Evolutionary conservation across 2,113 vertebrate species (phyloP).

Genomic region (Takifugu bimaculatus): DNA sequence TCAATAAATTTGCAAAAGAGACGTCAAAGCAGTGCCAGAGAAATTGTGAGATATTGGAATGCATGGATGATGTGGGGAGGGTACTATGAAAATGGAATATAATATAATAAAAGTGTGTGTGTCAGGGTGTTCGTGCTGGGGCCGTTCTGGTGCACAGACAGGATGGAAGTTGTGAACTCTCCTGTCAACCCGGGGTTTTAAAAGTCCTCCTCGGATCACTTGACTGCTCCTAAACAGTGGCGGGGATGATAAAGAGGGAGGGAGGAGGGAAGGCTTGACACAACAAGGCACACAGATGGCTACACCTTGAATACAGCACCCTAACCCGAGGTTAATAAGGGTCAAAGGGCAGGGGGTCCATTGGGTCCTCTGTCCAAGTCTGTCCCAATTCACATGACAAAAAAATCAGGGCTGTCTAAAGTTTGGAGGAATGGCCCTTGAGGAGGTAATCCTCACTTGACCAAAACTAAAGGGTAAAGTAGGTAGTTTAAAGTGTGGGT

Average conservation of each 20-base stretch:
- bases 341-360: slow-evolving; percentile 62
- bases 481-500: slow-evolving; percentile 12
- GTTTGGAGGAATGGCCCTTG: slow-evolving; percentile 32
- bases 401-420: slow-evolving; percentile 36
- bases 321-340: slow-evolving; percentile 61
- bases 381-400: slow-evolving; percentile 59
- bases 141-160: background rate
- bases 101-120: too few relatives aligned
- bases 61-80: too few relatives aligned
- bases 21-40: too few relatives aligned
- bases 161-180: background rate
- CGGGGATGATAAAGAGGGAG: slow-evolving; percentile 40
- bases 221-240: slow-evolving; percentile 41
- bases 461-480: slow-evolving; percentile 21
- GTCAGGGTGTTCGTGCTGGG: too few relatives aligned
- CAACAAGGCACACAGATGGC: slow-evolving; percentile 70
- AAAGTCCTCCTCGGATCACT: slow-evolving; percentile 33
- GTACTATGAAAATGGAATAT: background rate
- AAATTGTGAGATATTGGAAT: too few relatives aligned
- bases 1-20: too few relatives aligned
- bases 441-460: slow-evolving; percentile 51
- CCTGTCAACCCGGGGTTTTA: slow-evolving; percentile 6
- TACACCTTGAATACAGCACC: slow-evolving; percentile 63
- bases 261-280: slow-evolving; percentile 38
- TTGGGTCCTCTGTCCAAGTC: slow-evolving; percentile 51